Conservation (phyloP, 2,888 invertebrate genomes). For the Clitarchus hookeri region DNA sequence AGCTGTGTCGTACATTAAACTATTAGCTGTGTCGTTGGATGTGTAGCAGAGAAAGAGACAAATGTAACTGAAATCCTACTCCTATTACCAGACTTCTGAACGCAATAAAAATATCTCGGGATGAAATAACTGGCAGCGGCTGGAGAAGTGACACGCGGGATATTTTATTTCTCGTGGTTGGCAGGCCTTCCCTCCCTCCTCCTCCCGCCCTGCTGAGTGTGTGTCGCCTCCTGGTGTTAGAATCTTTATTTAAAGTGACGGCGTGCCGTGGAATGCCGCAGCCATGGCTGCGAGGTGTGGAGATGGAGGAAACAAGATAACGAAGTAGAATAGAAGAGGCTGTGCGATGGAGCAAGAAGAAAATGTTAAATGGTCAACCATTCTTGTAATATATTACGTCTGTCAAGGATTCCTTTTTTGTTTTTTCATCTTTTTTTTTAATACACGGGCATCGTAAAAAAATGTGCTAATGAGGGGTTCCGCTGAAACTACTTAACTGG, state of each 20-base stretch:
- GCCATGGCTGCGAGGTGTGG: background rate
- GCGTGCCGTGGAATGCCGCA: slow-evolving; percentile 32
- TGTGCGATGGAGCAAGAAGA: slow-evolving; percentile 20
- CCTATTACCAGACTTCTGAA: slow-evolving; percentile 19
- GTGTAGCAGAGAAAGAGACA: slow-evolving; percentile 16
- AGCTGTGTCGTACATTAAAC: slow-evolving; percentile 21
- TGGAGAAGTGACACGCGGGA: slow-evolving; percentile 29
- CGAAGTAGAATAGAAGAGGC: slow-evolving; percentile 20
- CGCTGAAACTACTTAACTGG: slow-evolving; percentile 1
- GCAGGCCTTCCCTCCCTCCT: background rate
- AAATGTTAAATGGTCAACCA: slow-evolving; percentile 23
- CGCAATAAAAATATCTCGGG: slow-evolving; percentile 22
- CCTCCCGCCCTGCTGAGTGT: slow-evolving; percentile 32
- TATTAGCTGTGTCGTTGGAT: slow-evolving; percentile 10
- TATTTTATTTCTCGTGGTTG: slow-evolving; percentile 20
- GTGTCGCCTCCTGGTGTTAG: slow-evolving; percentile 40
- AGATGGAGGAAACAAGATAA: slow-evolving; percentile 24
- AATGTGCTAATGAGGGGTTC: background rate
- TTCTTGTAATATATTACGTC: slow-evolving; percentile 24
- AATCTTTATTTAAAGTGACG: slow-evolving; percentile 41
- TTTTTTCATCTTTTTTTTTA: background rate
- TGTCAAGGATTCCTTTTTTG: slow-evolving; percentile 2
- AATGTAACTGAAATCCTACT: slow-evolving; percentile 19
- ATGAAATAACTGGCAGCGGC: slow-evolving; percentile 22
- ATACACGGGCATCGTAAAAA: slow-evolving; percentile 10